Evolutionary conservation across 1,140 invertebrate genomes (phyloP), one percentile per base, ranked within the genome.

Genomic region (Drosophila sulfurigaster): DNA sequence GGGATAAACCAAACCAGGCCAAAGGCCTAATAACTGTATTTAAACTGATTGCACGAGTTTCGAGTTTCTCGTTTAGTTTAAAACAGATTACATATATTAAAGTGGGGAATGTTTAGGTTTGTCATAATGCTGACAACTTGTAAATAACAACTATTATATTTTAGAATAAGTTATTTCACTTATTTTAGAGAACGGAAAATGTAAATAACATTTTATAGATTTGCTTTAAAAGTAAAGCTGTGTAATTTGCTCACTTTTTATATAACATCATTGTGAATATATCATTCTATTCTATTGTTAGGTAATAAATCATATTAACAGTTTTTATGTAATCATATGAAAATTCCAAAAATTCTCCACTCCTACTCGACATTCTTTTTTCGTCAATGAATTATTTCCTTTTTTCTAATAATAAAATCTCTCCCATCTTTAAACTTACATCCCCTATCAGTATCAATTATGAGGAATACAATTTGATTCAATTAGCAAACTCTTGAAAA

Each of bases 11-110:
- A 48, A 10, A 32, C 32, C 46, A 60, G 58, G 25, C 25, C 57
- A n/a, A 46, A 46, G 28, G 48, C 25, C 51, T 52, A 13, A 32
- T 56, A 56, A 38, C 32, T 38, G 32, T 41, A 16, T 56, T 56
- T 38, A 56, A 38, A 11, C 32, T 56, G 32, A 56, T 13, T 54
- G 48, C 15, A 16, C 13, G 13, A 46, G 45, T 46, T 46, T 15
- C 5, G 13, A 46, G 45, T 46, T 46, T 15, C 10, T 30, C 3
- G 28, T 15, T 52, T 3, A 7, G 1, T 13, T n/a, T 15, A 20
- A 15, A 52, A 30, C n/a, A n/a, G 11, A 8, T 56, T 52, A n/a
- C 11, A 32, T 13, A 8, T 16, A 28, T 8, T 56, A 35, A 38
- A 56, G 1, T 52, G 43, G 13, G 43, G 13, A 11, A 5, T 45